Base-by-base conservation (phyloP, 2,797 vertebrate genomes). In the Parauchenoglanis punctatus region DNA sequence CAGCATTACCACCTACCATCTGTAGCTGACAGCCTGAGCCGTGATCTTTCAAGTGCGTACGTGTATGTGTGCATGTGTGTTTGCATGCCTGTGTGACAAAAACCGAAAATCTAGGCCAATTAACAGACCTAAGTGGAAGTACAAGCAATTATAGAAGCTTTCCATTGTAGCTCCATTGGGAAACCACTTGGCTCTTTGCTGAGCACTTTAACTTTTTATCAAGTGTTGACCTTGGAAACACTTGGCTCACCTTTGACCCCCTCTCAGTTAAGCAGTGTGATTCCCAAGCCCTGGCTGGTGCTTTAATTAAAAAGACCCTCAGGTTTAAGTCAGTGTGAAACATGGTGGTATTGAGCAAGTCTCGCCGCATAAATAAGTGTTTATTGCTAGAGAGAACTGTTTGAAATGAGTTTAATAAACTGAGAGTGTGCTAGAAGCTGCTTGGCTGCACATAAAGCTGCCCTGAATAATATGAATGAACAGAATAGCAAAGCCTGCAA, bases 221-320 rank as follows among this genome's bases (percentile, higher is more conserved):
- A 75, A 75, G 63, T 44, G 78, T 67, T 78, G 83, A 89, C 88
- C 83, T 63, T 28, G 87, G 85, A 89, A 87, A 85, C 58, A 65
- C 73, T 88, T 18, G 83, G 23, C 78, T 82, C 75, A 65, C 80
- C 82, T 59, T 70, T 88, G 81, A 91, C 86, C 86, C 75, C 11
- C 20, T 35, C 87, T 56, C 17, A 81, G 65, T 83, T 56, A 28
- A 28, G n/a, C 85, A 84, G 85, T 72, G 83, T 72, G 83, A 85
- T 84, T 84, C 67, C 52, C 58, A 56, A 83, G 61, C 85, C 61
- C 86, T 81, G 88, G 56, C 87, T 77, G 90, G 80, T 82, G 84
- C 82, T 88, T 88, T 89, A 89, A 91, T 91, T 87, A 91, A 89
- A 89, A 67, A 31, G 83, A 49, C 83, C 81, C 78, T 82, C 83